These are phyloP conservation scores for Platorchestia sp. DNA, from an alignment of 1,140 invertebrate genomes.

Conservation along the genomic window DNA sequence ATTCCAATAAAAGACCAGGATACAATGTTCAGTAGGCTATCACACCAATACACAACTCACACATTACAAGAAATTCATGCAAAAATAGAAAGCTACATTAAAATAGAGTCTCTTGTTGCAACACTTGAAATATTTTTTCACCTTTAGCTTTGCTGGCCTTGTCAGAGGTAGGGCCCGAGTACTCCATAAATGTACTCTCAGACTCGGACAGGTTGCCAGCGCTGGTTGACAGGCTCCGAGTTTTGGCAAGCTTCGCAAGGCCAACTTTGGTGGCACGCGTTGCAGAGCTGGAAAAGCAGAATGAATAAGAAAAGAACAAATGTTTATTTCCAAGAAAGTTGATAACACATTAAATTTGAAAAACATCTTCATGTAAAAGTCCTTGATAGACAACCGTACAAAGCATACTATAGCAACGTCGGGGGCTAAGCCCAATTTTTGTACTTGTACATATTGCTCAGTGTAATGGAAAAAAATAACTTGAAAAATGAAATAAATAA, in stretches of 20 bases:
- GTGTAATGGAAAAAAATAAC: not conserved
- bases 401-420: not conserved
- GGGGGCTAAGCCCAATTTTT: not conserved
- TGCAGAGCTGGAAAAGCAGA: not conserved
- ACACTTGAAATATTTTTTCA: not conserved
- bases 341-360: no score
- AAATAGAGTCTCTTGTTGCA: not conserved
- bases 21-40: not conserved
- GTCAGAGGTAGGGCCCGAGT: not conserved
- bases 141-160: slow-evolving; percentile 17
- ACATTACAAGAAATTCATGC: not conserved
- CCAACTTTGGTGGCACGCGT: not conserved
- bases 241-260: not conserved
- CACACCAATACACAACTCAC: not conserved
- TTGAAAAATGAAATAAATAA: no score
- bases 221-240: not conserved
- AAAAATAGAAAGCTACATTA: not conserved
- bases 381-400: not conserved
- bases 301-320: not conserved
- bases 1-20: not conserved
- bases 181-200: not conserved
- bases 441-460: not conserved
- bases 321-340: not conserved
- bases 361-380: no score
- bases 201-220: not conserved